A percentile compares a stretch with the other conserved stretches of the same genome.
These are phyloP conservation scores for Podabrus alpinus DNA, from an alignment of 2,888 invertebrate species.

Conservation along the genomic window DNA sequence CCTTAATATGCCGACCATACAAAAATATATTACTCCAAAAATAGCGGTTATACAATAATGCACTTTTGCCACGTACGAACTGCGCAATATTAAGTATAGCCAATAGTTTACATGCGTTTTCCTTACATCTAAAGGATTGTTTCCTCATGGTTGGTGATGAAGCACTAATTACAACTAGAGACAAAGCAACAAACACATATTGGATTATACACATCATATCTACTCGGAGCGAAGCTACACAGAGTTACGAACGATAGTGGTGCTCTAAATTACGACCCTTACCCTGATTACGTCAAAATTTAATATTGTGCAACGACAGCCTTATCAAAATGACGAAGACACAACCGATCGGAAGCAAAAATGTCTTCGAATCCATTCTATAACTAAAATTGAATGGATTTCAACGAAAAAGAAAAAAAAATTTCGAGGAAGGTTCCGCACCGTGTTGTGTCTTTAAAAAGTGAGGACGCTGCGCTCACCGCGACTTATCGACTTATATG, in stretches of 20 bases:
- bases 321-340: conserved; percentile 40
- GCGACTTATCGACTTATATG: conserved; percentile 24
- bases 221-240: conserved; percentile 50
- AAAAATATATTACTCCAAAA: conserved; percentile 44
- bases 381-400: background rate
- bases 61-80: conserved; percentile 30
- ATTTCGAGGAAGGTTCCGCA: conserved; percentile 6
- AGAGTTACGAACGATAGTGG: conserved; percentile 47
- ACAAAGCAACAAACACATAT: conserved; percentile 50
- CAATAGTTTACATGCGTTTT: conserved; percentile 27
- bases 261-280: conserved; percentile 55
- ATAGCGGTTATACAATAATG: conserved; percentile 39
- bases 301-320: conserved; percentile 55
- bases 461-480: conserved; percentile 32
- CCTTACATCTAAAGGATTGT: conserved; percentile 24
- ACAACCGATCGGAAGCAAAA: conserved; percentile 15
- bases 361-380: background rate
- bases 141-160: conserved; percentile 49
- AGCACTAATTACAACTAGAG: conserved; percentile 46
- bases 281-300: conserved; percentile 55
- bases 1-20: conserved; percentile 39
- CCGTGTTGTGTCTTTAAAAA: conserved; percentile 18
- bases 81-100: conserved; percentile 28
- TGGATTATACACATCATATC: conserved; percentile 44
- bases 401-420: background rate